Conservation (phyloP, 1,140 invertebrate species). For the Drosophila pandora region DNA sequence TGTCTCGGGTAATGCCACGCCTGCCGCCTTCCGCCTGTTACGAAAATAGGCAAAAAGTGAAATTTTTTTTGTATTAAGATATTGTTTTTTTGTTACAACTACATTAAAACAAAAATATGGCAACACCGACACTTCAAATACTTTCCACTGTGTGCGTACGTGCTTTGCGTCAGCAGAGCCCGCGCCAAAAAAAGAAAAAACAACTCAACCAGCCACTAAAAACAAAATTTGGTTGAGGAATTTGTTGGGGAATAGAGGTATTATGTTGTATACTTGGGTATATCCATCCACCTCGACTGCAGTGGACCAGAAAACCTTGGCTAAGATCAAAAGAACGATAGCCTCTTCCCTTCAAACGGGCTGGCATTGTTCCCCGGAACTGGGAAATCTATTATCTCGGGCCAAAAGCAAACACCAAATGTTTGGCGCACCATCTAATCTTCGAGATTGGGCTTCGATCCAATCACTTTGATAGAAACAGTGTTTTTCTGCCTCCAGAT, state of each 20-base stretch:
- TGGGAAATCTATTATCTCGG: neutral
- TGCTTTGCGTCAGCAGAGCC: constrained; percentile 70
- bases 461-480: constrained; percentile 7
- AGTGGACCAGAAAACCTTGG: constrained; percentile 41
- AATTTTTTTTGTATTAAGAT: constrained; percentile 50
- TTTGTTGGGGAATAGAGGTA: constrained; percentile 1
- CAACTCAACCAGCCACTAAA: constrained; percentile 27
- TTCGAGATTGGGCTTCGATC: constrained; percentile 2
- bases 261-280: neutral
- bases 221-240: constrained; percentile 59
- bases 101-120: constrained; percentile 29
- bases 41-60: constrained; percentile 76
- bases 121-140: constrained; percentile 13
- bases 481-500: neutral
- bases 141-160: constrained; percentile 48
- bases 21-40: constrained; percentile 37
- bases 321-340: constrained; percentile 55
- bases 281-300: constrained; percentile 6
- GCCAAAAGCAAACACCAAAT: constrained; percentile 23
- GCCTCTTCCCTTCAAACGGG: too few relatives aligned
- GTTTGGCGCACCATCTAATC: constrained; percentile 18
- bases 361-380: too few relatives aligned
- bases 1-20: constrained; percentile 42
- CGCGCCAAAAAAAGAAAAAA: constrained; percentile 47
- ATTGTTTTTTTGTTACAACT: constrained; percentile 33